Base-by-base conservation (phyloP, 2,888 invertebrate species). In the Pollenia griseotomentosa region DNA sequence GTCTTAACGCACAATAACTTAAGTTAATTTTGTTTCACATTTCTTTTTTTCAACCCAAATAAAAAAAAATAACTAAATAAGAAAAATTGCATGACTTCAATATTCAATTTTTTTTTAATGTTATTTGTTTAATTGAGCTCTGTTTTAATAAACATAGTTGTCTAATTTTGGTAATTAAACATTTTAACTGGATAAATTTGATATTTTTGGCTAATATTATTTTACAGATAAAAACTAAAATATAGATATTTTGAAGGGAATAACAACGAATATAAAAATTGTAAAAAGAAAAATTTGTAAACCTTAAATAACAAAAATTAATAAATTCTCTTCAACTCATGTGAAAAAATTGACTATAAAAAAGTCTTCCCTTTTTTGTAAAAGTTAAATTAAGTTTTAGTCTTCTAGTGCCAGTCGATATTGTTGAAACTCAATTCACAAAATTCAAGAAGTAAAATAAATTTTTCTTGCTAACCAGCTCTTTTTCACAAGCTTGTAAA, bases 1-100 rank as follows among this genome's bases (percentile, higher is more conserved):
- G 81, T 84, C 77, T 81, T 81, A 74, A 73, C 80, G 71, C 71
- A 68, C 84, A 84, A 87, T 81, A 81, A 87, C 83, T 84, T 84
- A 78, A 84, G 84, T 84, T 74, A 84, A 87, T 87, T 84, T 84
- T 33, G 46, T 77, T 83, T 57, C 48, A 55, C 70, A 11, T 77
- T 11, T 55, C 53, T 11, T 71, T 19, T 33, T n/a, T 23, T 61
- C 16, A 65, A 46, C 8, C 65, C 46, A 65, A 65, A 63, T 63
- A 12, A 48, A 57, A 73, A 44, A 79, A 59, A 51, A 23, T 57
- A 12, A 55, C 33, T 48, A 23, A 71, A 78, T 8, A 11, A 12
- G 57, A 66, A 11, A 55, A 68, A 68, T 48, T 46, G 42, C 55
- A 71, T 23, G 51, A 74, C 48, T 81, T 68, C 12, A 61, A 82